Conservation (phyloP, 2,113 vertebrate species). For the Anthoscopus minutus region DNA sequence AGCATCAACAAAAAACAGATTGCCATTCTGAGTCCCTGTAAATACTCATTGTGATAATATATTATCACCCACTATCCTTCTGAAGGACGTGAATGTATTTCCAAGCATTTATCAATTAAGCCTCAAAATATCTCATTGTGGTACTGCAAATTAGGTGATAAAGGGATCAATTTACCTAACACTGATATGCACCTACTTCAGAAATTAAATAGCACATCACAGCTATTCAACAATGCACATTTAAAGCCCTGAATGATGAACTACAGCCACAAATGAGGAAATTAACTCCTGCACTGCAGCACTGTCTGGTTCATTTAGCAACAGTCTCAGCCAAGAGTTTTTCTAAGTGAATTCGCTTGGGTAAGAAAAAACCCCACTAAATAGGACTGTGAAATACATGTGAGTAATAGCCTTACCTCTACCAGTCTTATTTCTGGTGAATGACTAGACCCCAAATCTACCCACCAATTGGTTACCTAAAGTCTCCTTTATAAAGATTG, state of each 20-base stretch:
- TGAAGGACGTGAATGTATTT: not conserved
- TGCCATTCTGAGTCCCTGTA: not conserved
- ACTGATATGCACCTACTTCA: not conserved
- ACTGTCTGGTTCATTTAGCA: not conserved
- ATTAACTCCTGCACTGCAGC: not conserved
- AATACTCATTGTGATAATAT: not conserved
- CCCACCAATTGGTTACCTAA: not conserved
- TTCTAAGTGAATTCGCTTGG: not conserved
- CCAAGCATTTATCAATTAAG: constrained; percentile 33
- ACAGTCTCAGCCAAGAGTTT: not conserved
- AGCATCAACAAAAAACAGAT: not conserved
- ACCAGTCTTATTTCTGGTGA: not conserved
- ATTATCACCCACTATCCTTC: not conserved
- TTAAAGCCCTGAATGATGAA: not conserved
- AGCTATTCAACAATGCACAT: not conserved
- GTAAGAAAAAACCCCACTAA: not conserved
- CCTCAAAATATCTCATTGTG: not conserved
- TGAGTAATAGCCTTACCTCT: not conserved
- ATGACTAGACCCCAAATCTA: not conserved
- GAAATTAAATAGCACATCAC: constrained; percentile 17
- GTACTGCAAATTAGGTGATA: constrained; percentile 45
- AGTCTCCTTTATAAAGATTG: not conserved
- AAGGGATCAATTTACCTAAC: constrained; percentile 30
- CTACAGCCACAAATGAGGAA: not conserved
- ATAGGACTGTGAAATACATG: not conserved